Evolutionary conservation across 2,113 vertebrate species (phyloP).

Genomic region (Paraplagusia blochii): DNA sequence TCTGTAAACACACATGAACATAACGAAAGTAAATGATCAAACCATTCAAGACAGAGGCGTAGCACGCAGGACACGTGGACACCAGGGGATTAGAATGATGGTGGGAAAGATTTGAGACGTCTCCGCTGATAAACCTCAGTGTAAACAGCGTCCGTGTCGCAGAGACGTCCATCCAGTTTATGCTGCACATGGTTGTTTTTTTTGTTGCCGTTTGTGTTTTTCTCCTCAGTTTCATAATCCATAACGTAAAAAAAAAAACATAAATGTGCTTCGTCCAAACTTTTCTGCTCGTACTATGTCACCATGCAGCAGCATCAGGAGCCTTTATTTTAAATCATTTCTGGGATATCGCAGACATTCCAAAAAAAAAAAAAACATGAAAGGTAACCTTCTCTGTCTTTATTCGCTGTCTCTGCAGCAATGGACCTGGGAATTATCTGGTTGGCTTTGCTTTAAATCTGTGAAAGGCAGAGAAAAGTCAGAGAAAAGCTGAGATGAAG

Average conservation of each 20-base stretch:
- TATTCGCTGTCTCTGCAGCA: slow-evolving; percentile 50
- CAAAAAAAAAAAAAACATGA: slow-evolving; percentile 71
- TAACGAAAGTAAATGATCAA: too few relatives aligned
- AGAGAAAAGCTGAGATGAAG: slow-evolving; percentile 18
- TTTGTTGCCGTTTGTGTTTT: slow-evolving; percentile 10
- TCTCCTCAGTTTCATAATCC: too few relatives aligned
- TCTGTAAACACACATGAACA: slow-evolving; percentile 51
- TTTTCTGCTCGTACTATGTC: slow-evolving; percentile 15
- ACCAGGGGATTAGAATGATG: too few relatives aligned
- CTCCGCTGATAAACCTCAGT: slow-evolving; percentile 33
- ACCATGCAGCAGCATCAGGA: slow-evolving; percentile 62
- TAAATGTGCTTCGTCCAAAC: slow-evolving; percentile 42
- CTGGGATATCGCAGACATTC: slow-evolving; percentile 68
- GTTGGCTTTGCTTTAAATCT: slow-evolving; percentile 41
- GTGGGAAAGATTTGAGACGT: slow-evolving; percentile 24
- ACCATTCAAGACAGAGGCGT: too few relatives aligned
- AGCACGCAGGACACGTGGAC: too few relatives aligned
- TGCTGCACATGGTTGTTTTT: slow-evolving; percentile 16
- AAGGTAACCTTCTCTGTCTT: slow-evolving; percentile 72
- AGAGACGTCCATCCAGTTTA: slow-evolving; percentile 5
- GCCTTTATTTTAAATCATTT: slow-evolving; percentile 70
- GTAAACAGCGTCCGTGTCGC: slow-evolving; percentile 1
- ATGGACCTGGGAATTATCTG: slow-evolving; percentile 65
- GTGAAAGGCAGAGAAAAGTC: slow-evolving; percentile 45
- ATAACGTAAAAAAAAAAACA: slow-evolving; percentile 25